A percentile compares a stretch with the other conserved stretches of the same genome.
Conservation (phyloP, 2,797 vertebrate genomes). For the Danio tinwini region DNA sequence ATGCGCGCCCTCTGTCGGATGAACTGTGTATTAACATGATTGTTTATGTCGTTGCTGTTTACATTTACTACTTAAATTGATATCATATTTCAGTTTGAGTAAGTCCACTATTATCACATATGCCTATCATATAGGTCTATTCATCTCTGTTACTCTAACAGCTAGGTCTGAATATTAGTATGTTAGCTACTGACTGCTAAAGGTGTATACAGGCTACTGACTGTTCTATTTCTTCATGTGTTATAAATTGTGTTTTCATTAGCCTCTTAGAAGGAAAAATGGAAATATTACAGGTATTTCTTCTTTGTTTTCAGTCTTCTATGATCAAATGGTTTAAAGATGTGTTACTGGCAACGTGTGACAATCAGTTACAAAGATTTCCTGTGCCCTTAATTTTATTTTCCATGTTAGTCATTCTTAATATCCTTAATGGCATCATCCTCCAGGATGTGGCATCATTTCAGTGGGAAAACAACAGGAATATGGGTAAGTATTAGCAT, state of each 20-base stretch:
- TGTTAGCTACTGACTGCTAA: not conserved
- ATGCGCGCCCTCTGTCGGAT: constrained; percentile 3
- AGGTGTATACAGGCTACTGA: no score
- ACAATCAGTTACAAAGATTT: not conserved
- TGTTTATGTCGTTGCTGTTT: not conserved
- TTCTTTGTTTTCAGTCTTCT: not conserved
- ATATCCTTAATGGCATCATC: not conserved
- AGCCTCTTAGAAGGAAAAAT: not conserved
- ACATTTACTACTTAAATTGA: not conserved
- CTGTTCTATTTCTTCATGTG: not conserved
- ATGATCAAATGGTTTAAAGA: not conserved
- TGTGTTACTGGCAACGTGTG: not conserved
- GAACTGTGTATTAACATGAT: not conserved
- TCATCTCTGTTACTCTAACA: not conserved
- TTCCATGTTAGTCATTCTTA: not conserved
- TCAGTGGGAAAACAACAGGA: not conserved
- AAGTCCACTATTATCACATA: not conserved
- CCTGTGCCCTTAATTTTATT: not conserved
- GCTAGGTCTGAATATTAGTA: not conserved
- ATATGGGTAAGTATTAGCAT: not conserved
- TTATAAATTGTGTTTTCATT: not conserved
- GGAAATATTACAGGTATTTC: not conserved
- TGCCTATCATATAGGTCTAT: not conserved
- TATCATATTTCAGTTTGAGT: not conserved
- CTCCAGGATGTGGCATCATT: constrained; percentile 13